Evolutionary conservation across 2,797 vertebrate species (phyloP), one percentile per base, ranked within the genome.

Genomic region (Echeneis naucrates): DNA sequence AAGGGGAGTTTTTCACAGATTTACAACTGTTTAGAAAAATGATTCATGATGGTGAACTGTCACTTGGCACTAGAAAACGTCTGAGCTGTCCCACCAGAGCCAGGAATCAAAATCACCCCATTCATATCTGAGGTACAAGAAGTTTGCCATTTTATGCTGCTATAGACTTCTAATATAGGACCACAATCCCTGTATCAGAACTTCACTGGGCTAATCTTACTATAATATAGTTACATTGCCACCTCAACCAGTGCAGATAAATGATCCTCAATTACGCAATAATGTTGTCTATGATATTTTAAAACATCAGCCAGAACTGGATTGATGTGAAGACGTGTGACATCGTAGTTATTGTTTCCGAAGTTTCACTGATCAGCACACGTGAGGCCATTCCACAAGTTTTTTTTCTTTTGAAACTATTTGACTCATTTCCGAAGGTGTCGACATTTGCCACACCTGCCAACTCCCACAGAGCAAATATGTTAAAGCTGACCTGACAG

Each of bases 391-490:
- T n/a, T n/a, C n/a, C n/a, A n/a, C n/a, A n/a, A n/a, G 32, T 63
- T 32, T 59, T 1, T 63, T 38, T 55, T 23, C 23, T 38, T 66
- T 62, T 48, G 1, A 78, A 56, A 72, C 17, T 54, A 23, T 58
- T 27, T 88, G 90, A 88, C 70, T 90, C 82, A 90, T 67, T 73
- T 81, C 45, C n/a, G 1, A 54, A 68, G 64, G 59, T 67, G 67
- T 75, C n/a, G 42, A 55, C 61, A 7, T 23, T 9, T 64, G 76
- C 81, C 86, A 82, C 90, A 77, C 88, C 85, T 87, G 82, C 51
- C 2, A 47, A 82, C 85, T 77, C 80, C 84, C 87, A 83, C 59
- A 84, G 57, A 83, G 52, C 55, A 87, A 88, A 87, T 58, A 91
- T 4, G 10, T 42, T 7, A 12, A 7, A 8, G 32, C n/a, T 57